These are phyloP conservation scores for Stigmatopora argus DNA, from an alignment of 2,113 vertebrate species.

Conservation along the genomic window DNA sequence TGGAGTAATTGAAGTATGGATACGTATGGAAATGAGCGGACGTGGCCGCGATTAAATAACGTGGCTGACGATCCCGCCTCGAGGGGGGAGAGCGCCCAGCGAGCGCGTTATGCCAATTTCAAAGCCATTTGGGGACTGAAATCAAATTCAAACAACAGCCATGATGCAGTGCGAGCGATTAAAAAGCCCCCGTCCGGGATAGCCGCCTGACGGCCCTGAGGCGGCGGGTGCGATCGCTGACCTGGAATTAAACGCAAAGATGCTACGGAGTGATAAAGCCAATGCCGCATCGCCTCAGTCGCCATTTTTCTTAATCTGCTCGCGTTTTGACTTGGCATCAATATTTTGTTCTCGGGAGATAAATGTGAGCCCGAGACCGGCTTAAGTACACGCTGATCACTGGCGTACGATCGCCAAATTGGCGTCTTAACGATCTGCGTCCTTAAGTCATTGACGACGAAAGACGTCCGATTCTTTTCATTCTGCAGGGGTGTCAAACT, in stretches of 20 bases:
- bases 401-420: slow-evolving; percentile 16
- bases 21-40: slow-evolving; percentile 72
- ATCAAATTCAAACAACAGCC: slow-evolving; percentile 64
- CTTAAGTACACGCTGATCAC: slow-evolving; percentile 19
- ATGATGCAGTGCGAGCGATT: slow-evolving; percentile 66
- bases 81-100: slow-evolving; percentile 57
- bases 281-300: slow-evolving; percentile 54
- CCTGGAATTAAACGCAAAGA: slow-evolving; percentile 66
- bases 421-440: slow-evolving; percentile 2
- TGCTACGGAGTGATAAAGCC: slow-evolving; percentile 57
- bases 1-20: slow-evolving; percentile 67
- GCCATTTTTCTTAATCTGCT: slow-evolving; percentile 38
- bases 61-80: slow-evolving; percentile 64
- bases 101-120: slow-evolving; percentile 70
- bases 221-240: slow-evolving; percentile 56
- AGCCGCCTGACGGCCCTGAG: slow-evolving; percentile 35
- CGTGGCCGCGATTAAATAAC: slow-evolving; percentile 72
- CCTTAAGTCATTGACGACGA: neutral
- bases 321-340: slow-evolving; percentile 27
- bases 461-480: too few species aligned
- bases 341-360: slow-evolving; percentile 21
- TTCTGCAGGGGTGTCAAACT: too few species aligned
- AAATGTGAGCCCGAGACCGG: slow-evolving; percentile 30
- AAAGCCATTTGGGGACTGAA: slow-evolving; percentile 71
- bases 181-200: slow-evolving; percentile 46